Percentiles rank a stretch among this genome's conserved stretches.
Conservation (phyloP, 2,888 invertebrate genomes). For the Drosophila borborema region DNA sequence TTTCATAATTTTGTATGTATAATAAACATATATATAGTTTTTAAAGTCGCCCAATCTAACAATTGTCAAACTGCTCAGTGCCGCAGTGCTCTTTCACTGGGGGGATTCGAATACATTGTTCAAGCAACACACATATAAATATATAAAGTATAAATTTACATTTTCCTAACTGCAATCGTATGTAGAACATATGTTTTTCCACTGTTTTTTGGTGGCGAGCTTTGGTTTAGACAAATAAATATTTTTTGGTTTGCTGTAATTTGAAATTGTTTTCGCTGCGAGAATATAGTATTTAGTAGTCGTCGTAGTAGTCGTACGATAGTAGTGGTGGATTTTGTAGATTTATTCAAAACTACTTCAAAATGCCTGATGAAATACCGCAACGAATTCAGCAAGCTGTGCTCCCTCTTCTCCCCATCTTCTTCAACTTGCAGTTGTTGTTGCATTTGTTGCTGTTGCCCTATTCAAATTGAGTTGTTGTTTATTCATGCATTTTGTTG, state of each 20-base stretch:
- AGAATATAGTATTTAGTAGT: slow-evolving; percentile 5
- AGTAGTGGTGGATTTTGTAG: slow-evolving; percentile 25
- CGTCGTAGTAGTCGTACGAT: no score
- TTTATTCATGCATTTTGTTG: slow-evolving; percentile 79
- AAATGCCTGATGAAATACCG: slow-evolving; percentile 40
- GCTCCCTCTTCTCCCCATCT: background rate
- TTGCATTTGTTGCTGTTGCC: slow-evolving; percentile 52
- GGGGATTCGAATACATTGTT: background rate
- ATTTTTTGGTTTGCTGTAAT: slow-evolving; percentile 17
- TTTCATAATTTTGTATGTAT: no score
- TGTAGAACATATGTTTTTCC: slow-evolving; percentile 7
- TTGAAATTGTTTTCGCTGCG: slow-evolving; percentile 20
- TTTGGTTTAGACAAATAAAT: slow-evolving; percentile 18
- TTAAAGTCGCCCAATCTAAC: background rate
- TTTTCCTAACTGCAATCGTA: background rate
- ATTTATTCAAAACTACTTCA: slow-evolving; percentile 28
- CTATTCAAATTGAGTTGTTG: slow-evolving; percentile 78
- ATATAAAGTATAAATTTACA: background rate
- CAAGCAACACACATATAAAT: background rate
- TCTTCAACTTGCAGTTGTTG: background rate
- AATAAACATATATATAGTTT: no score
- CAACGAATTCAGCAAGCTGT: slow-evolving; percentile 26
- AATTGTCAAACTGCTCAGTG: no score
- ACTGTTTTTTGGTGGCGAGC: background rate
- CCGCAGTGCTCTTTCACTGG: background rate